A percentile compares a stretch with the other conserved stretches of the same genome.
These are phyloP conservation scores for Bedellia somnulentella DNA, from an alignment of 2,888 invertebrate species.

Conservation along the genomic window DNA sequence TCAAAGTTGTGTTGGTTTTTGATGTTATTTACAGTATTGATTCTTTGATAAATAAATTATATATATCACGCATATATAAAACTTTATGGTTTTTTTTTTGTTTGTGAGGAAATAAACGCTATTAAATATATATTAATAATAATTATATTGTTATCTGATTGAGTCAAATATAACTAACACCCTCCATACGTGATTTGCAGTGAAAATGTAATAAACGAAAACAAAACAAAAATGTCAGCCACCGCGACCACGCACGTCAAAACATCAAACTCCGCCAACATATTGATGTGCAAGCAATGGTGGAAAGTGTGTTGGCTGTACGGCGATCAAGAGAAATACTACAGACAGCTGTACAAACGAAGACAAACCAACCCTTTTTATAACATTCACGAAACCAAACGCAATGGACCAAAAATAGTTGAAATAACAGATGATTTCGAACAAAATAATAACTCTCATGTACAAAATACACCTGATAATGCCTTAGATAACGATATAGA, in stretches of 20 bases:
- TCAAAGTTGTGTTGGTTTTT: too few species aligned
- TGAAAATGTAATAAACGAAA: too few species aligned
- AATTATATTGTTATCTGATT: too few species aligned
- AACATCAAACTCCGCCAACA: conserved; percentile 66
- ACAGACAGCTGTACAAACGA: conserved; percentile 76
- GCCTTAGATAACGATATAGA: conserved; percentile 7
- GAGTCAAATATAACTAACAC: too few species aligned
- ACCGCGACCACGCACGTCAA: conserved; percentile 55
- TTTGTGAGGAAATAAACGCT: too few species aligned
- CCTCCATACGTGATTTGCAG: too few species aligned
- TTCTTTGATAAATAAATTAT: too few species aligned
- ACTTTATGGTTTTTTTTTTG: too few species aligned
- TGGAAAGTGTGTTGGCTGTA: conserved; percentile 90
- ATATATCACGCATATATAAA: too few species aligned
- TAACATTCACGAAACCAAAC: conserved; percentile 7
- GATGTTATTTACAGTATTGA: too few species aligned
- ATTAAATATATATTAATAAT: too few species aligned
- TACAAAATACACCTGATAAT: conserved; percentile 46
- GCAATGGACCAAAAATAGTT: background rate
- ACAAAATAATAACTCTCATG: background rate
- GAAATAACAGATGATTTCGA: background rate
- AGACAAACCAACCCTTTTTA: conserved; percentile 50
- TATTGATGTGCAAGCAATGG: conserved; percentile 84
- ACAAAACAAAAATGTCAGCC: conserved; percentile 54
- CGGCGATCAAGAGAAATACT: conserved; percentile 83